Conservation (phyloP, 2,888 invertebrate genomes). For the Volucella zonaria region DNA sequence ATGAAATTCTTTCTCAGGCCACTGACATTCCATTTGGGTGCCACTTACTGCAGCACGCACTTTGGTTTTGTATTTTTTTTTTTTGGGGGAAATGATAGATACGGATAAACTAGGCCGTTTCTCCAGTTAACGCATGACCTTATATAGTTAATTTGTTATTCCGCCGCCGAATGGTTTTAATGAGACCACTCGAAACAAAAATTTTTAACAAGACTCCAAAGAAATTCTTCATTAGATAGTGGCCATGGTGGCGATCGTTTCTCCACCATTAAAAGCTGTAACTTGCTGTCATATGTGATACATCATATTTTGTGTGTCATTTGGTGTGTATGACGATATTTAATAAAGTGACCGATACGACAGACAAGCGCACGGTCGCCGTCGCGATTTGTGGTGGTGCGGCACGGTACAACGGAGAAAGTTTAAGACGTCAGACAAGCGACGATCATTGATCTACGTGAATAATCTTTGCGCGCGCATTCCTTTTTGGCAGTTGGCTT, state of each 20-base stretch:
- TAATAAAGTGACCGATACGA: conserved; percentile 8
- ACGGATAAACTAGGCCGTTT: conserved; percentile 34
- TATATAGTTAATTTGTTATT: conserved; percentile 59
- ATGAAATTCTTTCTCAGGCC: neutral
- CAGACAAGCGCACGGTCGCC: neutral
- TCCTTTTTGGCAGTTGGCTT: conserved; percentile 70
- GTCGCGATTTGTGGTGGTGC: too few relatives aligned
- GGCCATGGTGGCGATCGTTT: conserved; percentile 29
- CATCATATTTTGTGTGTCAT: conserved; percentile 71
- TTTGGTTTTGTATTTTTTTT: neutral
- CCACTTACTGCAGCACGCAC: conserved; percentile 35
- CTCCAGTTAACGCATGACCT: conserved; percentile 47
- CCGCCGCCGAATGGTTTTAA: conserved; percentile 39
- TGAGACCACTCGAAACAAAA: conserved; percentile 47
- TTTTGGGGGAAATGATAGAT: neutral
- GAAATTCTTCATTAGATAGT: conserved; percentile 44
- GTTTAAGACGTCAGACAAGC: conserved; percentile 54
- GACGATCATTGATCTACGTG: conserved; percentile 68
- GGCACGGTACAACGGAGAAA: conserved; percentile 55
- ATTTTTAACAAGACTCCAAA: conserved; percentile 19
- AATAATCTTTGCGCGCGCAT: conserved; percentile 69
- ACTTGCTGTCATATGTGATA: conserved; percentile 56
- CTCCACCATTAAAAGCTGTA: conserved; percentile 45
- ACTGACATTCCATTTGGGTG: conserved; percentile 1
- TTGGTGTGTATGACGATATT: conserved; percentile 42